These are phyloP conservation scores for Myanophis thanlyinensis DNA, from an alignment of 2,113 vertebrate genomes.

Conservation along the genomic window DNA sequence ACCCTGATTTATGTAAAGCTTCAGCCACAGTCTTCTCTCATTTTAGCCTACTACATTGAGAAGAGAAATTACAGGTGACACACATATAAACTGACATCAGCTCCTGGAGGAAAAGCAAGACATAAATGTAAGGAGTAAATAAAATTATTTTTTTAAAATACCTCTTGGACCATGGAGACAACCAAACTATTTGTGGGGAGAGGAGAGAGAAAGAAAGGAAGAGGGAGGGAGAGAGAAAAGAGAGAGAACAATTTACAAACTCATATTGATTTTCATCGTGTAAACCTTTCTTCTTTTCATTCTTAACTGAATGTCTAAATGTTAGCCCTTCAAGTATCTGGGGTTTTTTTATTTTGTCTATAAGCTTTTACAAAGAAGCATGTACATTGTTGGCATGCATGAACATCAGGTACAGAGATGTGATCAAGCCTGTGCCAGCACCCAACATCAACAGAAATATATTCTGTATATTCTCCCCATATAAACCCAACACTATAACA, in stretches of 20 bases:
- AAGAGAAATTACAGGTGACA: background rate
- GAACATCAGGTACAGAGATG: background rate
- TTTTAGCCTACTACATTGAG: background rate
- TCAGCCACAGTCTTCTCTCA: background rate
- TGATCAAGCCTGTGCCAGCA: background rate
- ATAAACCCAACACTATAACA: background rate
- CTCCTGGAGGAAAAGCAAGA: background rate
- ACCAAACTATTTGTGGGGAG: background rate
- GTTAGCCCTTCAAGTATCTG: background rate
- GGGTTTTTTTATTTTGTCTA: background rate
- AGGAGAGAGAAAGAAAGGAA: too few relatives aligned
- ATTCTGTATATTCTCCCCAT: too few relatives aligned
- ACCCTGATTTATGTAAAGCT: background rate
- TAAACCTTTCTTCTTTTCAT: background rate
- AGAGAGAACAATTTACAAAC: background rate
- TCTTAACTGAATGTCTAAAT: background rate
- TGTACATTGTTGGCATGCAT: background rate
- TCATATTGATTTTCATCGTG: background rate
- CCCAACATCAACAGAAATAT: background rate
- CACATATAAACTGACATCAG: background rate
- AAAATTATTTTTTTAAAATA: background rate
- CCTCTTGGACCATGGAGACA: background rate
- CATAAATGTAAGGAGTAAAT: background rate
- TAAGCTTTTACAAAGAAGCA: background rate
- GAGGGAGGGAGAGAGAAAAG: too few relatives aligned